Evolutionary conservation across 92 coral and sea anemone genomes (phyloP), one percentile per base, ranked within the genome.

Genomic region (Umimayanthus chanpuru): DNA sequence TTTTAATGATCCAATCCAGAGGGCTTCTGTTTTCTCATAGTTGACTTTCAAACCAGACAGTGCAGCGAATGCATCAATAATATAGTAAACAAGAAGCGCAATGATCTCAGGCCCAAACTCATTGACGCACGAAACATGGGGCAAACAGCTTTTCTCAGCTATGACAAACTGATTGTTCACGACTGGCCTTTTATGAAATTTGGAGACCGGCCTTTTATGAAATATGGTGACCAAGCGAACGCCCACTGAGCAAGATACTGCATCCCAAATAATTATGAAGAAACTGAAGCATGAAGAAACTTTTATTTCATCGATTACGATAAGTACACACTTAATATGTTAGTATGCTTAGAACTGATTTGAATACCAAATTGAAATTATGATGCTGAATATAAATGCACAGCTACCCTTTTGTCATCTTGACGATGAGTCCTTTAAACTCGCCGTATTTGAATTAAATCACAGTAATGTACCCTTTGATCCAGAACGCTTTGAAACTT

Each of bases 91-190:
- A 74, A 74, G n/a, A 74, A 74, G 47, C 12, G 76, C 2, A 6
- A 72, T 28, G 76, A 72, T 8, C 76, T 72, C 76, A 1, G 76
- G 76, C 76, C 76, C 76, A 72, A 72, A 72, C 40, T 47, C 11
- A 47, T 1, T 47, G 50, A 47, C 6, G 50, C 50, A 7, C 10
- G 50, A 47, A 47, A 5, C 50, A 47, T 47, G 50, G 50, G 11
- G 11, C 6, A 47, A 47, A 47, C 50, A 28, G 76, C 76, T 1
- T 28, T 6, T 72, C 16, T 72, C 5, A 26, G 76, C 41, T 72
- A 72, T 26, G 76, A 72, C 5, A 72, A 72, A 72, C 41, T 72
- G 76, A 25, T 72, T 2, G 41, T 72, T 5, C 38, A 29, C 40
- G 18, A 25, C 12, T 41, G 76, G 76, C 76, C 76, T 5, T 72